These are phyloP conservation scores for Pterois miles DNA, from an alignment of 2,797 vertebrate species.

Conservation along the genomic window DNA sequence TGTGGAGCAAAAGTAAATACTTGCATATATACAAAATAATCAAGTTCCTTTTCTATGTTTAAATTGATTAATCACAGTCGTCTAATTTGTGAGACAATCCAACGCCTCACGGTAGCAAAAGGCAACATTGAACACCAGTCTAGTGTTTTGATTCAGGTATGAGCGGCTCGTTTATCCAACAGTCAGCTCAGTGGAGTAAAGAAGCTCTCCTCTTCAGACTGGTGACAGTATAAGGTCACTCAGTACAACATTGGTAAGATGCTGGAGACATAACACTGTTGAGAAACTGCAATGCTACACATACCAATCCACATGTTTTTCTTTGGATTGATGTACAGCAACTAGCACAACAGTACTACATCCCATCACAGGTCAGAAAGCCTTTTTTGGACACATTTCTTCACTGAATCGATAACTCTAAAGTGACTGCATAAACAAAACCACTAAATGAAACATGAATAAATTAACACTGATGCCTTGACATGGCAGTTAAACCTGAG, in stretches of 20 bases:
- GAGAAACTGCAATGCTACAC: slow-evolving; percentile 52
- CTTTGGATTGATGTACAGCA: slow-evolving; percentile 45
- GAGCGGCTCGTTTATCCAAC: slow-evolving; percentile 48
- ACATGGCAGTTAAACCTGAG: slow-evolving; percentile 87
- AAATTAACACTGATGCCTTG: slow-evolving; percentile 73
- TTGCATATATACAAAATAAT: slow-evolving; percentile 60
- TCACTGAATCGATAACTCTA: slow-evolving; percentile 45
- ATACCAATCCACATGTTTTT: slow-evolving; percentile 31
- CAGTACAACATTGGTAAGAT: slow-evolving; percentile 43
- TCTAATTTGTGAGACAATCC: slow-evolving; percentile 51
- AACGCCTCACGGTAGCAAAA: slow-evolving; percentile 66
- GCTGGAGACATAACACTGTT: slow-evolving; percentile 46
- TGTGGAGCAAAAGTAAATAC: slow-evolving; percentile 23
- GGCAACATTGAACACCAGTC: slow-evolving; percentile 63
- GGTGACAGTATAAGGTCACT: slow-evolving; percentile 62
- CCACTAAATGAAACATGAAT: slow-evolving; percentile 69
- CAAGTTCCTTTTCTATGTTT: slow-evolving; percentile 34
- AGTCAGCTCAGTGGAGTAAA: slow-evolving; percentile 34
- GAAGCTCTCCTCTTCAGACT: slow-evolving; percentile 35
- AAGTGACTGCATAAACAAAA: slow-evolving; percentile 50
- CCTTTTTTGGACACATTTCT: slow-evolving; percentile 37
- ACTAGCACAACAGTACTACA: slow-evolving; percentile 34
- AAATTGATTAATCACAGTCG: slow-evolving; percentile 56
- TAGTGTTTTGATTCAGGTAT: slow-evolving; percentile 36
- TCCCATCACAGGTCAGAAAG: slow-evolving; percentile 41